Conservation (phyloP, 2,113 vertebrate species). For the Aldabrachelys gigantea region DNA sequence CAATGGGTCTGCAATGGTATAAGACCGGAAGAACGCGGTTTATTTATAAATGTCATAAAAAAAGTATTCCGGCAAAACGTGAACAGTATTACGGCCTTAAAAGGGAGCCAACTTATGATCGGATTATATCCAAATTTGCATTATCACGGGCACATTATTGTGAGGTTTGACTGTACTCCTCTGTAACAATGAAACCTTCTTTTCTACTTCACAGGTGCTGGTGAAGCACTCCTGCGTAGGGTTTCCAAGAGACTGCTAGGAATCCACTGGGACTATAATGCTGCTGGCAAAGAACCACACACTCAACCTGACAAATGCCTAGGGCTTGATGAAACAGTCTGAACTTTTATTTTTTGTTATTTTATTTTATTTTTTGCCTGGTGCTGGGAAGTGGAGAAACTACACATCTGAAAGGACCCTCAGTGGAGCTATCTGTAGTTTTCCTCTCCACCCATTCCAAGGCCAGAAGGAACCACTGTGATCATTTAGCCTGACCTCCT, state of each 20-base stretch:
- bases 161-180: too few relatives aligned
- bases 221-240: background rate
- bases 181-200: background rate
- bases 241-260: background rate
- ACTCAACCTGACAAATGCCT: constrained; percentile 1
- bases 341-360: background rate
- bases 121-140: too few relatives aligned
- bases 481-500: too few relatives aligned
- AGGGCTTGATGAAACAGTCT: background rate
- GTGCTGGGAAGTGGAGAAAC: background rate
- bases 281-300: background rate
- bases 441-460: background rate
- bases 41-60: too few relatives aligned
- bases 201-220: background rate
- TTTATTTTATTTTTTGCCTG: background rate
- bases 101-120: too few relatives aligned
- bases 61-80: too few relatives aligned
- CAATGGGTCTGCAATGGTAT: too few relatives aligned
- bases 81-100: too few relatives aligned
- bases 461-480: too few relatives aligned
- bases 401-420: background rate
- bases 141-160: too few relatives aligned
- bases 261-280: background rate
- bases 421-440: background rate
- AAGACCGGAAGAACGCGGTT: too few relatives aligned